Evolutionary conservation across 2,888 invertebrate species (phyloP), one percentile per base, ranked within the genome.

Genomic region (Dynastes hyllus): DNA sequence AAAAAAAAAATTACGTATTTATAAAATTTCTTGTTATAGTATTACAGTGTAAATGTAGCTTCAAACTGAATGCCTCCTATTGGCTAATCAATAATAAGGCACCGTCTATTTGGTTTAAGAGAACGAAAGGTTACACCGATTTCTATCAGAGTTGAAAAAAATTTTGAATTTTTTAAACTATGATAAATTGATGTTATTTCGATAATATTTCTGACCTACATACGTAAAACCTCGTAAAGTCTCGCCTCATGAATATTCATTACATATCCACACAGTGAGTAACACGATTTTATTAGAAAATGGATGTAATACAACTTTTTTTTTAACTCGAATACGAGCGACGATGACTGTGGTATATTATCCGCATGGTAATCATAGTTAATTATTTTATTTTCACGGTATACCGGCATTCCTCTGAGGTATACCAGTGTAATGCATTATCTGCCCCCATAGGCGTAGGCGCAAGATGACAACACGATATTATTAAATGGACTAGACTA

Each of bases 401-500:
- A 45, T 61, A 13, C 45, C 58, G 22, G 45, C 37, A 61, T 63
- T 40, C 45, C 73, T 75, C 73, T 45, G 45, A 75, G 73, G 73
- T 61, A 75, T 75, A 75, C 73, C 45, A 5, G 32, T 37, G 16
- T 61, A 69, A 69, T 69, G 51, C 69, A 9, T 16, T 32, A 61
- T 61, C 37, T 27, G 50, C 32, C 37, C 55, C 37, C 16, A 61
- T 40, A 22, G 5, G 45, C 22, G 45, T 6, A 11, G 61, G 50
- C 40, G 61, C 73, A 75, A 61, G 69, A 69, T 69, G 69, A 69
- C 69, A 69, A 29, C 50, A 29, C 51, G 32, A 45, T 61, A 75
- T 75, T 75, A 75, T 75, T 75, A 75, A 75, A 61, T 75, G 61
- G 73, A 75, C 58, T 73, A 37, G 37, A 53, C 22, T 22, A 67